Evolutionary conservation across 2,888 invertebrate species (phyloP), one percentile per base, ranked within the genome.

Genomic region (Drosophila falleni): DNA sequence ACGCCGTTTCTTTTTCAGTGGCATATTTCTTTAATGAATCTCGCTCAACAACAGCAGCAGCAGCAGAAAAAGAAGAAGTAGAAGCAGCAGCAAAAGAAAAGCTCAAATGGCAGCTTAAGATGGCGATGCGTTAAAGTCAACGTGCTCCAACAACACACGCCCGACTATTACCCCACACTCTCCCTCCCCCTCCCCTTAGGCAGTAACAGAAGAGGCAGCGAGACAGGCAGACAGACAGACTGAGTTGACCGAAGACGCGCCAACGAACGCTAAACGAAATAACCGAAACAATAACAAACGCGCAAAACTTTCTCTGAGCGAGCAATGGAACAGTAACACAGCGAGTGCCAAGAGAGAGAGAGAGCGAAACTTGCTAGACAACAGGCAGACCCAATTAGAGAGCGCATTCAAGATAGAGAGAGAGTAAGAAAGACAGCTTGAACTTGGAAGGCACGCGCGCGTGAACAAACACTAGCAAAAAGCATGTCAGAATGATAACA

Each of bases 371-470:
- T 69, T 60, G 60, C 51, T 54, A 70, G 64, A 70, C 60, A 65
- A 67, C 63, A 66, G 42, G 41, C 19, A 62, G 49, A 46, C 35
- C 65, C 65, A 76, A 55, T 64, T 58, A 63, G 29, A 68, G 51
- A 73, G 59, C 39, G 5, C 26, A 13, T 5, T 16, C 16, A 35
- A 58, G 62, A 59, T 56, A 51, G 50, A 8, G 54, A 42, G 44
- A 44, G 51, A 41, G 55, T 54, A 33, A 61, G 71, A 59, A 70
- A 65, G 61, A 60, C 65, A 64, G 70, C 71, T 78, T 85, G 84
- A 85, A 89, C 89, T 85, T 85, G 85, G 89, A 73, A 85, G 85
- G 89, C 85, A 87, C 89, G 85, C 89, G 89, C 89, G 89, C 85
- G 81, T 87, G 85, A 85, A 84, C 85, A 89, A 85, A 81, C 81